phyloP scores from a whole-genome alignment of 2,888 invertebrate genomes.

The Xanthia togata region DNA sequence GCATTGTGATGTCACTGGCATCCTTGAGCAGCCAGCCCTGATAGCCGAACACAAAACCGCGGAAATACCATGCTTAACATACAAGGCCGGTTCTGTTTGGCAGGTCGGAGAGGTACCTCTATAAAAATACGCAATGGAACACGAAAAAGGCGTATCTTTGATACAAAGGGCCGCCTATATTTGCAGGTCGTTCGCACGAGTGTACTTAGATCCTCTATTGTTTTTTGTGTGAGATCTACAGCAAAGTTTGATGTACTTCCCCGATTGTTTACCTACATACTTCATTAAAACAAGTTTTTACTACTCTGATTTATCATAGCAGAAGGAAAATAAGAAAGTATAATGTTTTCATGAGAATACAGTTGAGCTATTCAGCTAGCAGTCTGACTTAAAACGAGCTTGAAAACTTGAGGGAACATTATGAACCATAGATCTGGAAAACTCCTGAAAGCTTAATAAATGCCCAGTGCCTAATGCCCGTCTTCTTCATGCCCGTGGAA shows the following conservation, averaged over 20 bases:
- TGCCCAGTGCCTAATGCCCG: background rate
- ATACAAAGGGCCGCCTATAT: constrained; percentile 63
- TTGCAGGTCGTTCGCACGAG: constrained; percentile 60
- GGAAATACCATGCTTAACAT: constrained; percentile 62
- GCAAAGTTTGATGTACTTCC: background rate
- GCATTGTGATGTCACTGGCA: constrained; percentile 71
- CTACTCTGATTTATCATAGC: background rate
- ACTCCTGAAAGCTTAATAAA: background rate
- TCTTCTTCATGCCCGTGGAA: too few species aligned
- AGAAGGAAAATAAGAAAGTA: background rate
- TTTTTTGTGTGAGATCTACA: constrained; percentile 45
- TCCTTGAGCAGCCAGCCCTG: constrained; percentile 67
- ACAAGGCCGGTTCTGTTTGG: constrained; percentile 48
- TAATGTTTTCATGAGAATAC: background rate
- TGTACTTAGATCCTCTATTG: constrained; percentile 62
- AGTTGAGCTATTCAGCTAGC: background rate
- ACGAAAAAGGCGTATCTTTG: constrained; percentile 66
- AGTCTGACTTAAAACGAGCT: background rate
- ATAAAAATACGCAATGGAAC: constrained; percentile 64
- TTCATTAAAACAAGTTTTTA: background rate
- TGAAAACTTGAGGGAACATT: background rate
- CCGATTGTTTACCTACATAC: background rate
- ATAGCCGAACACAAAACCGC: constrained; percentile 66
- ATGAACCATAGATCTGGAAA: background rate
- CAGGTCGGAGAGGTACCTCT: constrained; percentile 6